A percentile compares a stretch with the other conserved stretches of the same genome.
phyloP scores from a whole-genome alignment of 1,140 invertebrate species.

The Meloidogyne floridensis region DNA sequence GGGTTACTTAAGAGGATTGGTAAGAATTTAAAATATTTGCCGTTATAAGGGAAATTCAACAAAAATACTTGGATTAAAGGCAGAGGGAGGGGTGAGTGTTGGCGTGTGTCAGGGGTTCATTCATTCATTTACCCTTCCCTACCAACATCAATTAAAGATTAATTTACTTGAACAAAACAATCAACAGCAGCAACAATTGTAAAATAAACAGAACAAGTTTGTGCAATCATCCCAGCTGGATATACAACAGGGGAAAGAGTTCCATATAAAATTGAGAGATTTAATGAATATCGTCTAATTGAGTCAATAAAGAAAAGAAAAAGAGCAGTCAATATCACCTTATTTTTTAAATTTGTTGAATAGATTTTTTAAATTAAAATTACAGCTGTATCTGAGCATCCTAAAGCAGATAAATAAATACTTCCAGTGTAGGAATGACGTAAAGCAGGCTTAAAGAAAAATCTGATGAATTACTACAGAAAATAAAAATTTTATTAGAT shows the following conservation, averaged over 20 bases:
- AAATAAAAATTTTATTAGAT: too few species aligned
- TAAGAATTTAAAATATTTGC: too few species aligned
- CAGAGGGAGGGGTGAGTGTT: too few species aligned
- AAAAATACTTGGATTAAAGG: too few species aligned
- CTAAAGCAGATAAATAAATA: conserved; percentile 59
- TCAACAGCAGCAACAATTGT: conserved; percentile 60
- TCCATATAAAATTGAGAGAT: conserved; percentile 51
- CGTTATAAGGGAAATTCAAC: too few species aligned
- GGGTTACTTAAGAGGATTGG: too few species aligned
- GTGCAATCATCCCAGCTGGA: conserved; percentile 62
- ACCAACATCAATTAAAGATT: neutral
- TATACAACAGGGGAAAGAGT: conserved; percentile 58
- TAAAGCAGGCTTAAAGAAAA: neutral
- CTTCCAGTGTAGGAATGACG: conserved; percentile 48
- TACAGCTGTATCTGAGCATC: conserved; percentile 57
- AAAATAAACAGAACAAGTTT: conserved; percentile 65
- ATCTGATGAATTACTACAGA: too few species aligned
- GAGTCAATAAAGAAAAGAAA: conserved; percentile 62
- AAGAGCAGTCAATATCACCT: conserved; percentile 52
- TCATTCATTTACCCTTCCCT: neutral
- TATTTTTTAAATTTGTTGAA: neutral
- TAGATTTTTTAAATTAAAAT: conserved; percentile 35
- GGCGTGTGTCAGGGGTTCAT: too few species aligned
- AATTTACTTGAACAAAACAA: conserved; percentile 62
- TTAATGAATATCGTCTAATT: conserved; percentile 58